Evolutionary conservation across 2,888 invertebrate genomes (phyloP).

Genomic region (Hydraecia micacea): DNA sequence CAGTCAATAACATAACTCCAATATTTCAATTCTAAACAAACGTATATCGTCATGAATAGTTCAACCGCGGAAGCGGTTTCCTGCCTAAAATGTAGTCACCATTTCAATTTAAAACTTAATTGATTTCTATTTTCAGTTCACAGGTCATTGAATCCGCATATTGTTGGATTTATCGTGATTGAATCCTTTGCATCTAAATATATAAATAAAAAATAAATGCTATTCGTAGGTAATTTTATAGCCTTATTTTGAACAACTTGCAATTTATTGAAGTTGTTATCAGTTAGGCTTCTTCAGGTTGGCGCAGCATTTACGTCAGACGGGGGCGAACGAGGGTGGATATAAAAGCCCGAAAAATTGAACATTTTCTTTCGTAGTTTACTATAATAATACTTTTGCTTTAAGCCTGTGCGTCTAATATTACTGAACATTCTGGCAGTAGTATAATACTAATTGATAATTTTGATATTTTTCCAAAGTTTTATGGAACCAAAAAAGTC

Average conservation of each 20-base stretch:
- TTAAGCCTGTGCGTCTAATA: neutral
- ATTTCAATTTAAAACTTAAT: slow-evolving; percentile 43
- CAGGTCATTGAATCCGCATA: slow-evolving; percentile 5
- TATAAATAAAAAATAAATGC: neutral
- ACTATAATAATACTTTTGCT: neutral
- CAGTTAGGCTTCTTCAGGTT: too few relatives aligned
- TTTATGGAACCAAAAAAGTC: neutral
- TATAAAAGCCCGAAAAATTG: neutral
- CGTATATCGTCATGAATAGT: slow-evolving; percentile 37
- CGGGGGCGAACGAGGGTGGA: too few relatives aligned
- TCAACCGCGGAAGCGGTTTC: slow-evolving; percentile 42
- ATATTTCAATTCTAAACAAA: slow-evolving; percentile 50
- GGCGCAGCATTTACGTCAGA: too few relatives aligned
- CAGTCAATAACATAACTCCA: slow-evolving; percentile 23
- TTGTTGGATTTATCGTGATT: neutral
- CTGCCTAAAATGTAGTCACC: slow-evolving; percentile 29
- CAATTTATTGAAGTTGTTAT: neutral
- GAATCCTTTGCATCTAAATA: neutral
- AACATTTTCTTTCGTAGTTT: neutral
- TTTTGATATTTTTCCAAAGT: too few relatives aligned
- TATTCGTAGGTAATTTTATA: neutral
- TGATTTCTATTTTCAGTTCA: slow-evolving; percentile 47
- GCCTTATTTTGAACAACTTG: neutral
- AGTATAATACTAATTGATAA: too few relatives aligned
- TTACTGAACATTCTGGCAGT: neutral